Percentiles rank a stretch among this genome's conserved stretches.
Conservation (phyloP, 1,140 invertebrate genomes). For the Bombus pyrosoma region DNA sequence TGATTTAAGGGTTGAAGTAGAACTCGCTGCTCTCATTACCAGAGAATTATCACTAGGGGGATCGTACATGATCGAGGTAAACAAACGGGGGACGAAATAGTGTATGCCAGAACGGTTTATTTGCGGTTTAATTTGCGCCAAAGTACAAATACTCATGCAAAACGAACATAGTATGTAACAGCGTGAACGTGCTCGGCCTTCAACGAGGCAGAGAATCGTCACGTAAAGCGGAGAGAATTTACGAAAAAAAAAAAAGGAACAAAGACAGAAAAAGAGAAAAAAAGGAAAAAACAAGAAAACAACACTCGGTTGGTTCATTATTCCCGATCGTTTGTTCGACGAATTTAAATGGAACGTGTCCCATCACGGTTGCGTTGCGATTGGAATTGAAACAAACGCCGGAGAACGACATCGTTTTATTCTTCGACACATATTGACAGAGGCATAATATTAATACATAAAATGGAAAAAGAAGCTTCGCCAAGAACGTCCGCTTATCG, state of each 20-base stretch:
- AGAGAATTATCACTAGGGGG: slow-evolving; percentile 7
- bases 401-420: slow-evolving; percentile 52
- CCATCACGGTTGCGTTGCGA: background rate
- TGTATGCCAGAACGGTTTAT: slow-evolving; percentile 38
- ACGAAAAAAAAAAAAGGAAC: background rate
- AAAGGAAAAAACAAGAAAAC: background rate
- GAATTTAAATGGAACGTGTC: background rate
- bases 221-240: background rate
- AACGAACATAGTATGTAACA: slow-evolving; percentile 38
- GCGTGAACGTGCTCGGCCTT: slow-evolving; percentile 19
- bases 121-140: slow-evolving; percentile 48
- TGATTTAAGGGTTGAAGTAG: slow-evolving; percentile 26
- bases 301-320: slow-evolving; percentile 6
- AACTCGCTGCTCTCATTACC: slow-evolving; percentile 18
- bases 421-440: slow-evolving; percentile 48
- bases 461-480: slow-evolving; percentile 38
- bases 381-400: slow-evolving; percentile 49
- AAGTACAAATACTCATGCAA: slow-evolving; percentile 47
- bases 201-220: slow-evolving; percentile 24
- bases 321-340: background rate
- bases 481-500: slow-evolving; percentile 24
- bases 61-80: slow-evolving; percentile 19
- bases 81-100: slow-evolving; percentile 14
- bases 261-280: background rate
- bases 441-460: slow-evolving; percentile 50